A percentile compares a stretch with the other conserved stretches of the same genome.
These are phyloP conservation scores for Sakesphorus luctuosus DNA, from an alignment of 2,113 vertebrate genomes.

Conservation along the genomic window DNA sequence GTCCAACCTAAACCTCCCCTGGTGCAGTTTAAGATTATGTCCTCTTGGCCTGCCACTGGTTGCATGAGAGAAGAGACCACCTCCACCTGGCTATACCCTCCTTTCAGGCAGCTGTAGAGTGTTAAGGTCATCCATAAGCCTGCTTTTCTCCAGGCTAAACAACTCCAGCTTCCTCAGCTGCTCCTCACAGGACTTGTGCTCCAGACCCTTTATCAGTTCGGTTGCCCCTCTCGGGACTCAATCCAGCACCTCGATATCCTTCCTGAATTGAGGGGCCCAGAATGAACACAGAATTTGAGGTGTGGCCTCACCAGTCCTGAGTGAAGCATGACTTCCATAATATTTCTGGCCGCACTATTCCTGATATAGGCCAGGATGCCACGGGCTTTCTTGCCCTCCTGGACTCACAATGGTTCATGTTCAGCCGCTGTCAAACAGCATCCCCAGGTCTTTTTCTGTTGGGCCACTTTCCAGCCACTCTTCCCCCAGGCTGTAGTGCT, in stretches of 20 bases:
- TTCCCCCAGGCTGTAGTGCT: background rate
- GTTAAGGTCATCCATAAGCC: background rate
- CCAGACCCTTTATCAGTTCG: background rate
- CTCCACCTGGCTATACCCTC: background rate
- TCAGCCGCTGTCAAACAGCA: background rate
- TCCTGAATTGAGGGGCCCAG: background rate
- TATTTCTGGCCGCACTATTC: background rate
- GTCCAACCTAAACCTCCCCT: background rate
- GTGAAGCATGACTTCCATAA: background rate
- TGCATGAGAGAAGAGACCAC: background rate
- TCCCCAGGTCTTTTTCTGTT: background rate
- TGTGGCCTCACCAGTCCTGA: background rate
- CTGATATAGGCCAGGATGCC: background rate
- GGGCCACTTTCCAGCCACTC: background rate
- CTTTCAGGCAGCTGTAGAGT: background rate
- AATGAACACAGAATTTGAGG: background rate
- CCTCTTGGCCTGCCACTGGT: background rate
- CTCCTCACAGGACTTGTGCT: background rate
- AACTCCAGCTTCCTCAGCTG: background rate
- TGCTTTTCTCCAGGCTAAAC: background rate
- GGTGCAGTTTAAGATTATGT: background rate
- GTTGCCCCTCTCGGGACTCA: background rate
- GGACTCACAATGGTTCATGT: background rate
- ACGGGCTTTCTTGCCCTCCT: background rate
- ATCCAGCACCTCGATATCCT: background rate